These are phyloP conservation scores for Danio tinwini DNA, from an alignment of 2,797 vertebrate species.

Conservation along the genomic window DNA sequence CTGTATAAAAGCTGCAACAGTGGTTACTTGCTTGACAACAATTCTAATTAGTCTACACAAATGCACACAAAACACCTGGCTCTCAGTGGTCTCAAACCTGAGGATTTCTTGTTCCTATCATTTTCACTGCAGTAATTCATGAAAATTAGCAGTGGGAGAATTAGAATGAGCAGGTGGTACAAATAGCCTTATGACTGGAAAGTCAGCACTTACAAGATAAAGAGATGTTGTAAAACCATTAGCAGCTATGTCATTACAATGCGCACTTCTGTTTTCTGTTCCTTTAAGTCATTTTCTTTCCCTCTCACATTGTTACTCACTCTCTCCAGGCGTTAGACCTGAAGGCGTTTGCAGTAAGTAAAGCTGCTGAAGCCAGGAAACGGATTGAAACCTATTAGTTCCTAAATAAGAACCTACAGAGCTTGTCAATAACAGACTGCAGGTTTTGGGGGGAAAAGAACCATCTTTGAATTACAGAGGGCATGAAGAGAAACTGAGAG, in stretches of 20 bases:
- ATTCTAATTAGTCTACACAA: not conserved
- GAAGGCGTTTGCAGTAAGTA: not conserved
- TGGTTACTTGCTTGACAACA: not conserved
- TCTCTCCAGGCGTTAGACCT: slow-evolving; percentile 25
- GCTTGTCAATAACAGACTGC: slow-evolving; percentile 28
- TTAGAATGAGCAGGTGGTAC: slow-evolving; percentile 36
- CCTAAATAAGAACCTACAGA: slow-evolving; percentile 28
- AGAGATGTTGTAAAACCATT: slow-evolving; percentile 35
- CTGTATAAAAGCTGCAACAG: not conserved
- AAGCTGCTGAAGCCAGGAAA: slow-evolving; percentile 5
- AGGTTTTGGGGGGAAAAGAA: slow-evolving; percentile 48
- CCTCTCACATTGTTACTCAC: not conserved
- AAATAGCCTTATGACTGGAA: slow-evolving; percentile 6
- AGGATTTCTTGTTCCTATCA: not conserved
- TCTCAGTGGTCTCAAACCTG: slow-evolving; percentile 19
- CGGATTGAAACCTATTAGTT: slow-evolving; percentile 32
- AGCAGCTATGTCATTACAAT: slow-evolving; percentile 29
- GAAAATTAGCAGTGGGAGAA: slow-evolving; percentile 19
- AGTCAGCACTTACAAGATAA: slow-evolving; percentile 34
- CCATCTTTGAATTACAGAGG: slow-evolving; percentile 46
- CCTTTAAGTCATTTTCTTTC: slow-evolving; percentile 31
- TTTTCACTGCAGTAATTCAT: slow-evolving; percentile 15
- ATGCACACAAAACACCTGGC: slow-evolving; percentile 20
- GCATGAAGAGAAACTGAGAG: slow-evolving; percentile 24
- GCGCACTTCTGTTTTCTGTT: slow-evolving; percentile 27